These are phyloP conservation scores for Cyrtodaria siliqua DNA, from an alignment of 2,888 invertebrate genomes.

Conservation along the genomic window DNA sequence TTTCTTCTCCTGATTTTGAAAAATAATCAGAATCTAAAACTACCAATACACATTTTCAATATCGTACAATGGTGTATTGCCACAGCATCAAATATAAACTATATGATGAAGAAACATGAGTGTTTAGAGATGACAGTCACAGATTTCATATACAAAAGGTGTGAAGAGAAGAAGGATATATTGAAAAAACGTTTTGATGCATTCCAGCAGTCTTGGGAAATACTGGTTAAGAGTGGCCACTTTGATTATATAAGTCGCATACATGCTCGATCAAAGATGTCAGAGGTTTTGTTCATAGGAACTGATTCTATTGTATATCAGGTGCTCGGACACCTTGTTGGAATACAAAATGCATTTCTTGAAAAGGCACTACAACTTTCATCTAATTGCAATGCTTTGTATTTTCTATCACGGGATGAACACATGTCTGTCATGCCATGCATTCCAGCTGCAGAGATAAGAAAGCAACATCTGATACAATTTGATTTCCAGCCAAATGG, in stretches of 20 bases:
- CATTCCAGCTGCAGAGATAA: slow-evolving; percentile 42
- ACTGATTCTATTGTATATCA: slow-evolving; percentile 32
- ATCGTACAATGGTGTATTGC: slow-evolving; percentile 56
- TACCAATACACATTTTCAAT: slow-evolving; percentile 27
- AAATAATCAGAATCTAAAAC: slow-evolving; percentile 8
- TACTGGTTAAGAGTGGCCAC: not conserved
- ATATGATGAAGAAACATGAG: slow-evolving; percentile 46
- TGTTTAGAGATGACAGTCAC: slow-evolving; percentile 38
- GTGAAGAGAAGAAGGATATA: not conserved
- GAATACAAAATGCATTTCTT: slow-evolving; percentile 61
- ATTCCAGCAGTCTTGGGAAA: slow-evolving; percentile 14
- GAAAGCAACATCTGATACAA: not conserved
- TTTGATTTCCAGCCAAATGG: too few species aligned
- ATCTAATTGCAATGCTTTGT: slow-evolving; percentile 24
- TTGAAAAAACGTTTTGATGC: slow-evolving; percentile 6
- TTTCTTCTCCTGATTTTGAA: slow-evolving; percentile 38
- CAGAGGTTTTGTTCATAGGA: slow-evolving; percentile 49
- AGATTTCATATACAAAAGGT: slow-evolving; percentile 11
- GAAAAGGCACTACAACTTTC: slow-evolving; percentile 29
- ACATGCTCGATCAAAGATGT: slow-evolving; percentile 33
- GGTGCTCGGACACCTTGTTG: slow-evolving; percentile 37
- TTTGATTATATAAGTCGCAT: not conserved
- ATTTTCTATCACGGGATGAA: slow-evolving; percentile 30
- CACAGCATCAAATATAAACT: slow-evolving; percentile 38
- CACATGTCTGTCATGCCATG: slow-evolving; percentile 13